Conservation (phyloP, 1,140 invertebrate genomes). For the Trichomalopsis sarcophagae region DNA sequence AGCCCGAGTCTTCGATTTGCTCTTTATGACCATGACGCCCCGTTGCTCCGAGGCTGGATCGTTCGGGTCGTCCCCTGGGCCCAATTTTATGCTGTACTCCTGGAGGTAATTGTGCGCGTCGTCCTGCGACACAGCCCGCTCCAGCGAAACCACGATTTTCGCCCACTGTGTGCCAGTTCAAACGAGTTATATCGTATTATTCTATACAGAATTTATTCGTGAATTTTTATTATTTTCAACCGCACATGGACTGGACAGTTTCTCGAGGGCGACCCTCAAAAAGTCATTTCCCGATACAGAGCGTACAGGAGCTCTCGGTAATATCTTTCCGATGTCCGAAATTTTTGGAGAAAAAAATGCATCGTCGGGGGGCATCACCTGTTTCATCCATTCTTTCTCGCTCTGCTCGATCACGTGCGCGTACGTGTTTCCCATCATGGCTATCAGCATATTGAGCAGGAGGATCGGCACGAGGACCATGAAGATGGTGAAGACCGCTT, state of each 20-base stretch:
- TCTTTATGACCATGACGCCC: constrained; percentile 98
- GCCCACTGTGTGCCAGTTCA: constrained; percentile 85
- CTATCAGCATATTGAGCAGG: constrained; percentile 97
- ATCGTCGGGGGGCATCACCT: constrained; percentile 77
- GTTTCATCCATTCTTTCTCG: constrained; percentile 99
- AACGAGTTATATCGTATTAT: not conserved
- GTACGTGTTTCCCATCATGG: constrained; percentile 99
- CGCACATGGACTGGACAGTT: no score
- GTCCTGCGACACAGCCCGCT: constrained; percentile 91
- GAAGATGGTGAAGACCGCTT: constrained; percentile 96
- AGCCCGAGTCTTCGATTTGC: constrained; percentile 95
- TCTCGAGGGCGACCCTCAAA: not conserved
- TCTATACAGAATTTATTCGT: no score
- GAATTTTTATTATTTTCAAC: no score
- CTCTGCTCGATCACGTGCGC: constrained; percentile 98
- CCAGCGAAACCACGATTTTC: constrained; percentile 97
- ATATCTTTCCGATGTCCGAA: constrained; percentile 24
- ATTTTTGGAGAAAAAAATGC: not conserved
- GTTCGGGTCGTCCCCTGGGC: constrained; percentile 85
- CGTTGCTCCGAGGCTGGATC: constrained; percentile 84
- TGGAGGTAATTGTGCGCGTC: constrained; percentile 93
- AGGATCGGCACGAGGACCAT: constrained; percentile 98
- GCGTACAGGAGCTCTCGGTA: not conserved
- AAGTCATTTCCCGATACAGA: not conserved
- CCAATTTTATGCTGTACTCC: constrained; percentile 95